phyloP scores from a whole-genome alignment of 1,140 invertebrate genomes.

The Scaptomyza graminum region DNA sequence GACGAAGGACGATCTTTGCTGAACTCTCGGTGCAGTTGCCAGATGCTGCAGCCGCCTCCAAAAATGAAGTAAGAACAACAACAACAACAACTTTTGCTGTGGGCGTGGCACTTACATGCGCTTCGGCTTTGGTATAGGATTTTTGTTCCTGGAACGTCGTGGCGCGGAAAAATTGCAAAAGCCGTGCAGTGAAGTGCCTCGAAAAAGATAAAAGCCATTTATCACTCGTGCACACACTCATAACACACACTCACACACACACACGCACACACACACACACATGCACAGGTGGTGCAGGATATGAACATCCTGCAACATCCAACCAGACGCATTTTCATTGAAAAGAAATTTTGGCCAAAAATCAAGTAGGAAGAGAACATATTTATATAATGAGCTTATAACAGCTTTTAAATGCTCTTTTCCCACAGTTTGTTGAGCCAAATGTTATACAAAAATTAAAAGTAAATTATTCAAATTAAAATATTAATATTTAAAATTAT shows the following conservation, averaged over 20 bases:
- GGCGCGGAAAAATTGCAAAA: constrained; percentile 36
- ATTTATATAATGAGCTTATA: neutral
- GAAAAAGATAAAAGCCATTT: constrained; percentile 82
- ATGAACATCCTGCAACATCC: constrained; percentile 16
- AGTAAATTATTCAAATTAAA: neutral
- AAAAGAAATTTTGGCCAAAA: constrained; percentile 6
- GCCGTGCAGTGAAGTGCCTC: constrained; percentile 74
- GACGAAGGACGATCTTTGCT: constrained; percentile 15
- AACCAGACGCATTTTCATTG: constrained; percentile 41
- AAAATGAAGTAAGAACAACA: too few relatives aligned
- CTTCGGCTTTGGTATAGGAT: too few relatives aligned
- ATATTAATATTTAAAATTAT: neutral
- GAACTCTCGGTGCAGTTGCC: constrained; percentile 30
- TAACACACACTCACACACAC: constrained; percentile 40
- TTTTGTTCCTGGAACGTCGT: constrained; percentile 5
- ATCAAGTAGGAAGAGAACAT: neutral
- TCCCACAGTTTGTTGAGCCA: neutral
- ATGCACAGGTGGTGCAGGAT: constrained; percentile 40
- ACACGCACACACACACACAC: neutral
- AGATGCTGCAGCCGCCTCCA: constrained; percentile 44
- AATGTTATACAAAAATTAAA: neutral
- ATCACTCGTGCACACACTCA: constrained; percentile 66
- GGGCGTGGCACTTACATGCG: constrained; percentile 55
- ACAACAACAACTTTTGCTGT: constrained; percentile 3
- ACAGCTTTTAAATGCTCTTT: neutral